Percentiles rank a stretch among this genome's conserved stretches.
phyloP scores from a whole-genome alignment of 1,140 invertebrate species.

The Octopus bimaculoides region DNA sequence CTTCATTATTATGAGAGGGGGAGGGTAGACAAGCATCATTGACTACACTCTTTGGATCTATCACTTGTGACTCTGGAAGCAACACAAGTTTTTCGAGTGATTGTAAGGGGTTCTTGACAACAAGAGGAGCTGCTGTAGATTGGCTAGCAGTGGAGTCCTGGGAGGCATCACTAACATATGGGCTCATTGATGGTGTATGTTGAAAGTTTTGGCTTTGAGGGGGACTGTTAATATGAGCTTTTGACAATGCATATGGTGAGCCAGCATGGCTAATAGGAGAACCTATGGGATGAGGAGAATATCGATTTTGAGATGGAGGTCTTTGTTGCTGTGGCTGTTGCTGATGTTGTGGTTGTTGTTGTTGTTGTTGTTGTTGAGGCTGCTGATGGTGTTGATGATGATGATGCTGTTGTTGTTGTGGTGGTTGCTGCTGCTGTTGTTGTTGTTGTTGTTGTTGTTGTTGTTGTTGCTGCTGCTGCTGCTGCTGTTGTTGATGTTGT shows the following conservation, averaged over 20 bases:
- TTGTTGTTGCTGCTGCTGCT: constrained; percentile 22
- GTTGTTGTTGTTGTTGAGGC: constrained; percentile 30
- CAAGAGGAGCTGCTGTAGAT: constrained; percentile 1
- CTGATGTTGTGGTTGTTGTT: constrained; percentile 19
- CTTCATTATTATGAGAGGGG: constrained; percentile 30
- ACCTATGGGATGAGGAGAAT: constrained; percentile 13
- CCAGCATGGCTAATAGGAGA: constrained; percentile 24
- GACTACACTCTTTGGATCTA: constrained; percentile 53
- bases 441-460: constrained; percentile 8
- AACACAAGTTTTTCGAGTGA: constrained; percentile 53
- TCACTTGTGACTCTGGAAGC: constrained; percentile 51
- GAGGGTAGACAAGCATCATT: constrained; percentile 44
- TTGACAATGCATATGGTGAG: constrained; percentile 21
- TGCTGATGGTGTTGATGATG: constrained; percentile 28
- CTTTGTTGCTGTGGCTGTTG: constrained; percentile 35
- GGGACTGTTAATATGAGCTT: constrained; percentile 20
- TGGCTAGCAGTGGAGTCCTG: constrained; percentile 12
- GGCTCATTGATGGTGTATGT: constrained; percentile 17
- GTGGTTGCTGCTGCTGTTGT: neutral
- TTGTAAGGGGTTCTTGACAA: constrained; percentile 40
- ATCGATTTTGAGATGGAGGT: constrained; percentile 14
- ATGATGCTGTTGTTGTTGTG: neutral
- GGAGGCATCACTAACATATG: constrained; percentile 21
- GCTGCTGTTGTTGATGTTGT: constrained; percentile 19
- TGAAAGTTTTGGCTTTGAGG: constrained; percentile 21